These are phyloP conservation scores for Marmota flaviventris DNA, from an alignment of 2,113 vertebrate species.

Conservation along the genomic window DNA sequence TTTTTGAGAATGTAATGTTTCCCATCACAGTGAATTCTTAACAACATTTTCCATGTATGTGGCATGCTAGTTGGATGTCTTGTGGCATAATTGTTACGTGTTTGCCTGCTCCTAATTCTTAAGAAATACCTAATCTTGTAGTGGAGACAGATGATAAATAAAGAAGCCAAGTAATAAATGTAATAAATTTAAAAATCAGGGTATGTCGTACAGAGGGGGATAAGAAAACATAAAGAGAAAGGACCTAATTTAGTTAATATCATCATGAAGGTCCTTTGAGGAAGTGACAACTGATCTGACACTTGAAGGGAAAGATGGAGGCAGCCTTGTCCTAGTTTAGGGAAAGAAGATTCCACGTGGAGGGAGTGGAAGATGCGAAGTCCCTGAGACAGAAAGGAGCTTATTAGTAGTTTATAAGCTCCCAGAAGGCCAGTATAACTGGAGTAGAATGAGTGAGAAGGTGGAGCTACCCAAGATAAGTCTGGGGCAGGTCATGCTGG, in stretches of 20 bases:
- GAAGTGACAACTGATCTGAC: background rate
- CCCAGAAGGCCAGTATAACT: background rate
- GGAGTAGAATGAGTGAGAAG: background rate
- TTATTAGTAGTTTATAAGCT: background rate
- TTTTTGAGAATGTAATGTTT: too few relatives aligned
- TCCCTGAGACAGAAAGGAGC: background rate
- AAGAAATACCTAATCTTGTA: background rate
- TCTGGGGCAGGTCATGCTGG: background rate
- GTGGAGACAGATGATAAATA: background rate
- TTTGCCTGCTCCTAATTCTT: background rate
- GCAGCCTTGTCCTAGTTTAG: background rate
- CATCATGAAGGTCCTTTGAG: background rate
- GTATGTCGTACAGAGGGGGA: background rate
- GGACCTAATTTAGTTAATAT: background rate
- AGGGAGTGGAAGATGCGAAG: background rate
- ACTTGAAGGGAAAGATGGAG: background rate
- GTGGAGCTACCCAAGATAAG: background rate
- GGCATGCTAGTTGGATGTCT: too few relatives aligned
- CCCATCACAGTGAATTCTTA: too few relatives aligned
- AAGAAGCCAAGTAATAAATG: background rate
- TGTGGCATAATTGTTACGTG: too few relatives aligned
- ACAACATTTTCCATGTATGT: too few relatives aligned
- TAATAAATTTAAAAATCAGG: background rate
- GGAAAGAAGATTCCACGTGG: background rate
- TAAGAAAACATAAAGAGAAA: slow-evolving; percentile 12